Percentiles rank a stretch among this genome's conserved stretches.
phyloP scores from a whole-genome alignment of 2,113 vertebrate genomes.

The Thunnus thynnus region DNA sequence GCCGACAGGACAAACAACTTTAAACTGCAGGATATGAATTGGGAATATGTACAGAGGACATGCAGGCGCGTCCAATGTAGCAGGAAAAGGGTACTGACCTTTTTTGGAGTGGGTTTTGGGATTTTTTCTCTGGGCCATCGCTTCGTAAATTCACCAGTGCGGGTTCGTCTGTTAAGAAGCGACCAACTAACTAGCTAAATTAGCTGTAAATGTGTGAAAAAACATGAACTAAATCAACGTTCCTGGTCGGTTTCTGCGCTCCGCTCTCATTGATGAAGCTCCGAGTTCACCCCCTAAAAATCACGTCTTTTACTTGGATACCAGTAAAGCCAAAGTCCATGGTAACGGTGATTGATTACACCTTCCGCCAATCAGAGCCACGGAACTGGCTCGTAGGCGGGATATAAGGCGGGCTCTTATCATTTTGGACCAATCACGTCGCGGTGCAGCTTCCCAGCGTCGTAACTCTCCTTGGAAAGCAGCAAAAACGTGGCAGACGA shows the following conservation, averaged over 20 bases:
- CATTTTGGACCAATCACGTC: slow-evolving; percentile 49
- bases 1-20: too few species aligned
- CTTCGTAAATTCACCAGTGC: neutral
- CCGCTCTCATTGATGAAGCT: slow-evolving; percentile 1
- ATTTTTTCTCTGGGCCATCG: slow-evolving; percentile 17
- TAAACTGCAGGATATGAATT: neutral
- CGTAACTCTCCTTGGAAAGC: slow-evolving; percentile 32
- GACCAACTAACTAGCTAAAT: neutral
- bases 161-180: neutral
- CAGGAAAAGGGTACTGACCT: neutral
- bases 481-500: slow-evolving; percentile 73
- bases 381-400: neutral
- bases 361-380: slow-evolving; percentile 13
- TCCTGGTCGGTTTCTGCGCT: neutral
- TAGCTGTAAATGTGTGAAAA: too few species aligned
- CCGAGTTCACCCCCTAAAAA: neutral
- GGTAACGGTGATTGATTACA: slow-evolving; percentile 47
- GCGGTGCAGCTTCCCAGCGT: slow-evolving; percentile 3
- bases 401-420: neutral
- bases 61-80: neutral
- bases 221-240: neutral
- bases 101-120: slow-evolving; percentile 2
- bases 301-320: slow-evolving; percentile 58
- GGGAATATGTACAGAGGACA: neutral
- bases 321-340: slow-evolving; percentile 59